These are phyloP conservation scores for Pocillopora verrucosa DNA, from an alignment of 64 coral and sea anemone genomes.

Conservation along the genomic window DNA sequence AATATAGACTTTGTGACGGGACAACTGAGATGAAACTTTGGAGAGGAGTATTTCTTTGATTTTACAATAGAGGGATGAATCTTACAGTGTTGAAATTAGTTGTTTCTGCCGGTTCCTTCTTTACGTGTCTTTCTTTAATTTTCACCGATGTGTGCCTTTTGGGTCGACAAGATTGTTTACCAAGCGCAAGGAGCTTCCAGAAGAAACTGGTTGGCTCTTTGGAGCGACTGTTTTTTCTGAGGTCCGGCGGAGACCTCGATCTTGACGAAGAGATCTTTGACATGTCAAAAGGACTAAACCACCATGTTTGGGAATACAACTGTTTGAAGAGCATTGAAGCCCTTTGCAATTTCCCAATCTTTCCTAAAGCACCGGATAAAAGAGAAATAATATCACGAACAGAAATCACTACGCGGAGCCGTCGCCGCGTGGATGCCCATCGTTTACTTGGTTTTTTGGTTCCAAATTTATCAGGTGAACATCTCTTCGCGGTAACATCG, in stretches of 20 bases:
- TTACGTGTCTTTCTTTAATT: neutral
- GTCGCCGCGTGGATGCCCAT: neutral
- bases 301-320: conserved; percentile 23
- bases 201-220: neutral
- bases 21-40: too few species aligned
- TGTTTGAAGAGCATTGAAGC: conserved; percentile 3
- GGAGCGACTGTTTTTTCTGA: neutral
- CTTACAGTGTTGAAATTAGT: conserved; percentile 10
- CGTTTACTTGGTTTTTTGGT: conserved; percentile 1
- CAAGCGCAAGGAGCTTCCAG: neutral
- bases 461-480: neutral
- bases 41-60: too few species aligned
- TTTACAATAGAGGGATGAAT: neutral
- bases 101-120: neutral
- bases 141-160: neutral
- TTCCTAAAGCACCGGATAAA: conserved; percentile 18
- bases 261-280: neutral
- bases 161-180: neutral
- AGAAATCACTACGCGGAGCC: neutral
- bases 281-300: neutral
- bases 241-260: neutral
- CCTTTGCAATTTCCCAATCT: conserved; percentile 31
- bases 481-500: conserved; percentile 3
- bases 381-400: conserved; percentile 9
- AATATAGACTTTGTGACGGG: too few species aligned